Evolutionary conservation across 2,888 invertebrate species (phyloP).

Genomic region (Oligia latruncula): DNA sequence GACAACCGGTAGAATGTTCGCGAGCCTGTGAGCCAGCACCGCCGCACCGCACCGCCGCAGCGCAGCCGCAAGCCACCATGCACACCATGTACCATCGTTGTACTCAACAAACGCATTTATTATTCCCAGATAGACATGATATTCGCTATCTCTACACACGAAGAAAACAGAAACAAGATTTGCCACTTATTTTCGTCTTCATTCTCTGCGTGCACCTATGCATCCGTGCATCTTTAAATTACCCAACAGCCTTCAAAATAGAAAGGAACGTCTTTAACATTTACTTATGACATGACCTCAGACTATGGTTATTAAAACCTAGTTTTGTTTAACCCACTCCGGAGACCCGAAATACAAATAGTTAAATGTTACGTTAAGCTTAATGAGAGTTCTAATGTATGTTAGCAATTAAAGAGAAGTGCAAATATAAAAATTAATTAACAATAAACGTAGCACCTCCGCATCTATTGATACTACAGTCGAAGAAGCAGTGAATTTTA

Average conservation of each 20-base stretch:
- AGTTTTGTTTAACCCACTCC: slow-evolving; percentile 56
- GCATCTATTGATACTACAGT: neutral
- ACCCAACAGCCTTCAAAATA: slow-evolving; percentile 59
- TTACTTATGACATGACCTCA: slow-evolving; percentile 55
- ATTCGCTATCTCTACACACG: slow-evolving; percentile 57
- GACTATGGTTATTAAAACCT: slow-evolving; percentile 52
- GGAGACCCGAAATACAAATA: slow-evolving; percentile 52
- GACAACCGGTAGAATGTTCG: slow-evolving; percentile 81
- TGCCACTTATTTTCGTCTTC: slow-evolving; percentile 52
- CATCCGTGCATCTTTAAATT: slow-evolving; percentile 60
- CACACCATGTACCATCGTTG: slow-evolving; percentile 62
- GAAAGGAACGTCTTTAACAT: slow-evolving; percentile 57
- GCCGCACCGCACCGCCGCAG: slow-evolving; percentile 27
- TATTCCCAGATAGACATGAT: slow-evolving; percentile 62
- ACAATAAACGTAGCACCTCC: neutral
- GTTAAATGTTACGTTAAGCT: slow-evolving; percentile 37
- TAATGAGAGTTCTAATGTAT: slow-evolving; percentile 22
- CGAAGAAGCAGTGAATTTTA: neutral
- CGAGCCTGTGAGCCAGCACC: slow-evolving; percentile 58
- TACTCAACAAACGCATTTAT: slow-evolving; percentile 63
- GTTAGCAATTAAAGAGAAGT: slow-evolving; percentile 3
- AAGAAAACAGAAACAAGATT: slow-evolving; percentile 52
- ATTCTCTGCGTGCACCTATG: slow-evolving; percentile 40
- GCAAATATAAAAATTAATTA: slow-evolving; percentile 3
- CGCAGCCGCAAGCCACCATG: slow-evolving; percentile 56